Conservation (phyloP, 2,797 vertebrate species). For the Cephalopachus bancanus region DNA sequence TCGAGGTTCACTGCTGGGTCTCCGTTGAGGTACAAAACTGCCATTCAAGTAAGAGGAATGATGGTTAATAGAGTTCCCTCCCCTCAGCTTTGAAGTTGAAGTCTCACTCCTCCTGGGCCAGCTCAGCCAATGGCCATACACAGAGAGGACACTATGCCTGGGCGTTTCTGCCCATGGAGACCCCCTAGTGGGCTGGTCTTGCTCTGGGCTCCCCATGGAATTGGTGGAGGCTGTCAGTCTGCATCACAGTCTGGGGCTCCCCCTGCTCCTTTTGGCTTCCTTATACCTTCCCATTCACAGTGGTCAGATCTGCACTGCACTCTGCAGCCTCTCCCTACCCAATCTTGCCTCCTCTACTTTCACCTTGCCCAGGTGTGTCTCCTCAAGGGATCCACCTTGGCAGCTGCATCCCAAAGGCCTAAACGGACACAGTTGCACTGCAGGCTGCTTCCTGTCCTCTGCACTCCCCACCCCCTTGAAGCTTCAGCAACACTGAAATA, state of each 20-base stretch:
- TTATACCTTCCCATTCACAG: neutral
- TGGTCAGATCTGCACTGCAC: neutral
- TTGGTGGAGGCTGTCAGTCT: neutral
- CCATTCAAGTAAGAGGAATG: neutral
- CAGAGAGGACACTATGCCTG: rapidly evolving
- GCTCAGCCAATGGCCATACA: neutral
- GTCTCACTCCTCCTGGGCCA: neutral
- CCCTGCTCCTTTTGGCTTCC: neutral
- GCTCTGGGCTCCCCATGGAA: neutral
- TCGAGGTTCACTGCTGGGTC: neutral
- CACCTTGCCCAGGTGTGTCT: neutral
- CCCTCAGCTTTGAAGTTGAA: neutral
- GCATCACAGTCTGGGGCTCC: neutral
- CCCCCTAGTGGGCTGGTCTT: neutral
- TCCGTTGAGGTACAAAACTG: neutral
- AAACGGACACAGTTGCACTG: neutral
- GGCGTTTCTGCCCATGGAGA: neutral
- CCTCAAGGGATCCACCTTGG: no score
- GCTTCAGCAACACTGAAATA: neutral
- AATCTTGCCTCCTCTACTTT: neutral
- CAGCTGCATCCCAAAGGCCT: neutral
- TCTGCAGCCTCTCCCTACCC: neutral
- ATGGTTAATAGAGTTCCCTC: neutral
- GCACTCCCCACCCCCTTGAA: neutral
- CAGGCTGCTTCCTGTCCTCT: neutral